phyloP scores from a whole-genome alignment of 2,113 vertebrate genomes.

The Corythaeola cristata region DNA sequence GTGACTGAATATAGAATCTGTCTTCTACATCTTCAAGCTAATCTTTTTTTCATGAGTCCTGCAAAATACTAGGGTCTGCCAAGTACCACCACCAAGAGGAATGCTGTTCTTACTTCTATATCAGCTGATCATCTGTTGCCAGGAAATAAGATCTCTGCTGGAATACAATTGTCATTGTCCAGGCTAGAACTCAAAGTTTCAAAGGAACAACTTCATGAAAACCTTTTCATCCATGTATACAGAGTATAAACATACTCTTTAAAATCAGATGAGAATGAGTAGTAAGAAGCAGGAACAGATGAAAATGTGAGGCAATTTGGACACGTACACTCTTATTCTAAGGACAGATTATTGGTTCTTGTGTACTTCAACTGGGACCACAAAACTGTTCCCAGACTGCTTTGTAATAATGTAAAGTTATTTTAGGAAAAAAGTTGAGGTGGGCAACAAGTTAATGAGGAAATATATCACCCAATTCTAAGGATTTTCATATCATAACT shows the following conservation, averaged over 20 bases:
- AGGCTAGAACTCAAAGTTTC: neutral
- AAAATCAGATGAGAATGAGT: neutral
- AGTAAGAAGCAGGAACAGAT: neutral
- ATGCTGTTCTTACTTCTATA: neutral
- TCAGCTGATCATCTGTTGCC: neutral
- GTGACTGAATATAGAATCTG: neutral
- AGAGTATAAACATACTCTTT: neutral
- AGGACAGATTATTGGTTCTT: neutral
- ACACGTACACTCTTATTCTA: neutral
- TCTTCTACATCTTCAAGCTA: neutral
- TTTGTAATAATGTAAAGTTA: neutral
- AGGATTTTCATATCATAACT: neutral
- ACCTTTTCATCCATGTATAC: neutral
- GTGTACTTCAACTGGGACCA: neutral
- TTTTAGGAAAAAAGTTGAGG: neutral
- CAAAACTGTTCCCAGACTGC: neutral
- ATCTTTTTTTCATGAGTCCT: neutral
- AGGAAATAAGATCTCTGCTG: neutral
- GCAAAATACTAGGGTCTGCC: neutral
- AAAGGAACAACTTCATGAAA: neutral
- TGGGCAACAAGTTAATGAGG: neutral
- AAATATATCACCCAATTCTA: neutral
- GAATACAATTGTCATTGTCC: neutral
- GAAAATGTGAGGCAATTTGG: neutral
- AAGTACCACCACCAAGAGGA: neutral